These are phyloP conservation scores for Whitmania pigra DNA, from an alignment of 1,140 invertebrate species.

Conservation along the genomic window DNA sequence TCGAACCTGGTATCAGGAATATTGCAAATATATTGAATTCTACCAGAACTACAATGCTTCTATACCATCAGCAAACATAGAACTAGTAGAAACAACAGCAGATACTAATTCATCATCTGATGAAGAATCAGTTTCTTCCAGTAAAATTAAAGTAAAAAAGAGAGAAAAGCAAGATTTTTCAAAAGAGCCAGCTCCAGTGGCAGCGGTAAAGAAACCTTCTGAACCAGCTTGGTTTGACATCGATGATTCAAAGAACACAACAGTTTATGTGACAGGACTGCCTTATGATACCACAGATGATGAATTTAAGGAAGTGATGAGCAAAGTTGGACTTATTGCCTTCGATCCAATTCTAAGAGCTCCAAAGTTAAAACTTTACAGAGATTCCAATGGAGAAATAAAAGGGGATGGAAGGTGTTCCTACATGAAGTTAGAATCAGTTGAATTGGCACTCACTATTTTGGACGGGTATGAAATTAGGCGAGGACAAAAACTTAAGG, in stretches of 20 bases:
- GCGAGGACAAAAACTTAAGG: slow-evolving; percentile 57
- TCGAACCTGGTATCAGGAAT: slow-evolving; percentile 7
- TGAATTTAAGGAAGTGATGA: slow-evolving; percentile 67
- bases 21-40: slow-evolving; percentile 1
- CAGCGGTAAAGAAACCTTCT: too few species aligned
- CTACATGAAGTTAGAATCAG: slow-evolving; percentile 90
- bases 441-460: slow-evolving; percentile 78
- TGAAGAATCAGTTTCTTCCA: too few species aligned
- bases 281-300: slow-evolving; percentile 72
- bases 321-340: slow-evolving; percentile 78
- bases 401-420: slow-evolving; percentile 95
- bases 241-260: too few species aligned
- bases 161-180: too few species aligned
- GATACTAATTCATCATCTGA: neutral
- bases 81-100: neutral
- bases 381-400: slow-evolving; percentile 54
- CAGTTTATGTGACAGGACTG: slow-evolving; percentile 83
- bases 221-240: too few species aligned
- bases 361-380: slow-evolving; percentile 89
- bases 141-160: too few species aligned
- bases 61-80: neutral
- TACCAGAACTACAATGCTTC: neutral
- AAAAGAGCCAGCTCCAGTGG: too few species aligned
- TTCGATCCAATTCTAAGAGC: slow-evolving; percentile 66
- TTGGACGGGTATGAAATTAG: slow-evolving; percentile 73